phyloP scores from a whole-genome alignment of 2,888 invertebrate genomes.

The Mythimna impura region DNA sequence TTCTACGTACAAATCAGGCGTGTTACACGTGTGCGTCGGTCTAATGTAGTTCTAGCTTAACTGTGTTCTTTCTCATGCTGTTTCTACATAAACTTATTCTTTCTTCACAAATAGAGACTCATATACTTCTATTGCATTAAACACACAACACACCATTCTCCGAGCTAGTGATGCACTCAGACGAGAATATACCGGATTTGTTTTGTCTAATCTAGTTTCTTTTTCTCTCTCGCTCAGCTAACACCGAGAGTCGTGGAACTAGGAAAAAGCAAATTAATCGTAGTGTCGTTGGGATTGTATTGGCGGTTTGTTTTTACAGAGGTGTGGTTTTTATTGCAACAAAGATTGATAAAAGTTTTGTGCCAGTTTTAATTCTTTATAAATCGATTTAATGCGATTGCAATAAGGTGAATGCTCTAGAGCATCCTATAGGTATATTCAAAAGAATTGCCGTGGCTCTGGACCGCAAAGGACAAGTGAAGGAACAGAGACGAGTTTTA shows the following conservation, averaged over 20 bases:
- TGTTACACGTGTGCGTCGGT: no score
- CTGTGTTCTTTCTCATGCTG: no score
- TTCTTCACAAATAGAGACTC: not conserved
- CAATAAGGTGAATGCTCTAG: no score
- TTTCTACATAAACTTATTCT: no score
- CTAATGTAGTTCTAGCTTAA: no score
- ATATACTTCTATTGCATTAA: not conserved
- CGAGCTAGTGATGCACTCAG: not conserved
- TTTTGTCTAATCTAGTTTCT: conserved; percentile 22
- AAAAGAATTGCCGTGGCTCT: no score
- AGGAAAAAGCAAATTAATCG: conserved; percentile 38
- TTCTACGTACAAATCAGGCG: no score
- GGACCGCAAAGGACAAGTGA: no score
- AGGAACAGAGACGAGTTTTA: no score
- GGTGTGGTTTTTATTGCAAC: conserved; percentile 4
- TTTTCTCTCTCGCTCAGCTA: conserved; percentile 16
- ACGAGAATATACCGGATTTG: conserved; percentile 20
- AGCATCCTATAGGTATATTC: no score
- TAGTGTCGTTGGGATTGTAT: conserved; percentile 4
- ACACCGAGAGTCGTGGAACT: conserved; percentile 6
- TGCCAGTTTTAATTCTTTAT: no score
- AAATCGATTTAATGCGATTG: no score
- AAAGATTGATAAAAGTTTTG: not conserved
- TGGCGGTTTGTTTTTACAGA: conserved; percentile 15
- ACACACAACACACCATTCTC: not conserved